phyloP scores from a whole-genome alignment of 2,797 vertebrate species.

The Coregonus suidteri region DNA sequence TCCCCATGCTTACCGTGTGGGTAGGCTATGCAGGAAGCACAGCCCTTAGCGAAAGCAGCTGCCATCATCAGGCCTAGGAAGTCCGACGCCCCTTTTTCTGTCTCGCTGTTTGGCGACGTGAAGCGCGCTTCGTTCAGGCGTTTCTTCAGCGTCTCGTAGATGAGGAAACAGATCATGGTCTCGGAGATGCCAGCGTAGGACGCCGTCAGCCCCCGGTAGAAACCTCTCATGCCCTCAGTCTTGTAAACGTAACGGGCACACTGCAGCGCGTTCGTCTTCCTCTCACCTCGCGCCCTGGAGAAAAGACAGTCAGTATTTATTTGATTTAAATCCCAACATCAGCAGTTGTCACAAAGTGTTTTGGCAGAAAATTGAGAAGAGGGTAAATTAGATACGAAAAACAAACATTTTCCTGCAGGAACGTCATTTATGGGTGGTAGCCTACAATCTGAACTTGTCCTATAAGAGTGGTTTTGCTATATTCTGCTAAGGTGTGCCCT shows the following conservation, averaged over 20 bases:
- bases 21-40: constrained; percentile 96
- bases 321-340: too few relatives aligned
- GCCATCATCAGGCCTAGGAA: constrained; percentile 93
- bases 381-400: too few relatives aligned
- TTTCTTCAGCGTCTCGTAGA: constrained; percentile 96
- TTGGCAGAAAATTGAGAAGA: not conserved
- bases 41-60: constrained; percentile 95
- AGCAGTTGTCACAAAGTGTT: too few relatives aligned
- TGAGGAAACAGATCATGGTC: constrained; percentile 98
- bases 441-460: too few relatives aligned
- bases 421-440: too few relatives aligned
- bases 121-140: constrained; percentile 75
- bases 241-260: constrained; percentile 90
- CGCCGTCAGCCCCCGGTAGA: constrained; percentile 93
- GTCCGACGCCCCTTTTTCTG: constrained; percentile 79
- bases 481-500: too few relatives aligned
- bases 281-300: constrained; percentile 87
- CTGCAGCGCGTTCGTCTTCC: constrained; percentile 93
- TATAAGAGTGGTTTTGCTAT: too few relatives aligned
- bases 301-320: not conserved
- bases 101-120: constrained; percentile 63
- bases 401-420: too few relatives aligned
- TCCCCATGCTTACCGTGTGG: constrained; percentile 87
- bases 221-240: constrained; percentile 90
- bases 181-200: constrained; percentile 98